These are phyloP conservation scores for Mesorhabditis belari DNA, from an alignment of 2,888 invertebrate species.

Conservation along the genomic window DNA sequence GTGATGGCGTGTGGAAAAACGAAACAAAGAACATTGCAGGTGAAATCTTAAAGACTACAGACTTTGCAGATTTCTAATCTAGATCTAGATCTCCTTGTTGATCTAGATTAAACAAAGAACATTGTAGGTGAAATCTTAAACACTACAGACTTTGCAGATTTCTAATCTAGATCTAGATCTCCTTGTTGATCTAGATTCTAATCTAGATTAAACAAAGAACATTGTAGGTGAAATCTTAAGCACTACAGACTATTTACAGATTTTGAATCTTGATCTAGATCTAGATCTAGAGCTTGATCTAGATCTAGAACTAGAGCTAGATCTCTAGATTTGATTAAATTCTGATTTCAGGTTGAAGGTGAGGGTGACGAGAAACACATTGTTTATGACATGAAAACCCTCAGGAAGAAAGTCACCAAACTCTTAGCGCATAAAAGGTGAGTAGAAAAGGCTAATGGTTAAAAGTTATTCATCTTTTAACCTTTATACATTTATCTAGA, in stretches of 20 bases:
- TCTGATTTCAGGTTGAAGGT: not conserved
- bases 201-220: slow-evolving; percentile 26
- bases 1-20: slow-evolving; percentile 47
- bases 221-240: slow-evolving; percentile 20
- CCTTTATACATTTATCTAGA: too few species aligned
- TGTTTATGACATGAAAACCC: not conserved
- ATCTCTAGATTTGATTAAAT: not conserved
- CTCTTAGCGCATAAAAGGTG: not conserved
- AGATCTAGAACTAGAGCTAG: slow-evolving; percentile 18
- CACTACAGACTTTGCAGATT: not conserved
- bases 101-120: slow-evolving; percentile 23
- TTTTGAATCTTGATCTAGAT: not conserved
- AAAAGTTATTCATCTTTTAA: too few species aligned
- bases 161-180: not conserved
- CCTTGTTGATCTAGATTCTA: not conserved
- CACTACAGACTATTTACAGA: too few species aligned
- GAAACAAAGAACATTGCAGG: slow-evolving; percentile 24
- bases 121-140: slow-evolving; percentile 20
- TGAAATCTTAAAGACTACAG: slow-evolving; percentile 8
- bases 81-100: not conserved
- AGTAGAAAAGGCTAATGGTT: too few species aligned
- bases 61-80: not conserved
- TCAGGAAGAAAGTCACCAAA: not conserved
- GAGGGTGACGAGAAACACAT: not conserved
- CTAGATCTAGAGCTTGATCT: not conserved